Conservation (phyloP, 2,113 vertebrate species). For the Solea solea region DNA sequence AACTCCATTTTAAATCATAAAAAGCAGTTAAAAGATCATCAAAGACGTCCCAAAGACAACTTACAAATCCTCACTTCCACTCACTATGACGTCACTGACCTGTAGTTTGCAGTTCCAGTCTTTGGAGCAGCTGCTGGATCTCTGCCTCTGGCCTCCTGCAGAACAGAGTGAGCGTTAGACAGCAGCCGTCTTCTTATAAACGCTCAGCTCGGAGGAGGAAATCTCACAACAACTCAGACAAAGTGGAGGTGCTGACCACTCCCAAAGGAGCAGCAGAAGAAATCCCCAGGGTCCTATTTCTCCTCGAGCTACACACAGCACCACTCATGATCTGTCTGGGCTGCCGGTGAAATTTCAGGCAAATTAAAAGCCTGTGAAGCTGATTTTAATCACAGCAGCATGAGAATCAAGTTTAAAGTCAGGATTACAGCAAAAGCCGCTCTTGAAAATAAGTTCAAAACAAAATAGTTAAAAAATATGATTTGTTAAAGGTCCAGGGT, state of each 20-base stretch:
- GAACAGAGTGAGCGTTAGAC: slow-evolving; percentile 66
- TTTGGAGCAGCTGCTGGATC: slow-evolving; percentile 44
- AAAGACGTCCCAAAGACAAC: neutral
- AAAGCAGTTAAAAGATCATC: neutral
- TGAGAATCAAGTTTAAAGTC: slow-evolving; percentile 3
- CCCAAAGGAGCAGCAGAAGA: slow-evolving; percentile 65
- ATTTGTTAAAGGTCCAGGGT: neutral
- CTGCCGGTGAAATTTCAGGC: slow-evolving; percentile 32
- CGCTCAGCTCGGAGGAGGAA: slow-evolving; percentile 69
- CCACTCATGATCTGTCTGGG: slow-evolving; percentile 52
- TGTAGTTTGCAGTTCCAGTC: slow-evolving; percentile 60
- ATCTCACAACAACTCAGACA: slow-evolving; percentile 74
- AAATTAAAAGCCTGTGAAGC: slow-evolving; percentile 31
- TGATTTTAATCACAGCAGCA: slow-evolving; percentile 34
- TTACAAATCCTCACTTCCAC: neutral
- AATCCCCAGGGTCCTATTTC: slow-evolving; percentile 81
- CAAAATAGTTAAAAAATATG: neutral
- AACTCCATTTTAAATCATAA: neutral
- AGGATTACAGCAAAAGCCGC: neutral
- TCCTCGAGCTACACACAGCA: slow-evolving; percentile 56
- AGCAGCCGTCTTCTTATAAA: slow-evolving; percentile 43
- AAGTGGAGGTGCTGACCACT: slow-evolving; percentile 79
- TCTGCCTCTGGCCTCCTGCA: slow-evolving; percentile 70
- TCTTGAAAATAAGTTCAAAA: slow-evolving; percentile 22
- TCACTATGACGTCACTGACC: slow-evolving; percentile 64